Base-by-base conservation (phyloP, 2,888 invertebrate species). In the Penaeus monodon region DNA sequence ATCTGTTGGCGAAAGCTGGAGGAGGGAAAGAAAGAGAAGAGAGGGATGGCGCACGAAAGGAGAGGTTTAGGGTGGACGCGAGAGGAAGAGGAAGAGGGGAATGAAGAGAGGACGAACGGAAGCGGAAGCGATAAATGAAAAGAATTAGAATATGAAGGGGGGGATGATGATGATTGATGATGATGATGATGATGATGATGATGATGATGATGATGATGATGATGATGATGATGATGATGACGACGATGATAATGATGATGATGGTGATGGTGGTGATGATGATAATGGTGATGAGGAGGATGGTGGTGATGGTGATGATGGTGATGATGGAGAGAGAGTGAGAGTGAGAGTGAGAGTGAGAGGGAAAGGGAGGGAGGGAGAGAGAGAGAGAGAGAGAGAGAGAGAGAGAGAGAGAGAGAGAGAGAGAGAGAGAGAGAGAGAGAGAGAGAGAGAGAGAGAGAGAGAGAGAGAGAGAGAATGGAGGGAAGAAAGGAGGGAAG, bases 121-220 rank as follows among this genome's bases (percentile, higher is more conserved):
- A 68, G 68, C 3, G 68, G 68, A 22, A 22, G 22, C 10, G 70
- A 17, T 4, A 3, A 70, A 29, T 70, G 17, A 10, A 8, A 44
- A 44, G 1, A 6, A 10, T 6, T 10, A 44, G 3, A 44, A 44
- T 44, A 44, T 44, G 44, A 44, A 44, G 10, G 0, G 10, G 10
- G 10, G 44, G 44, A 44, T 68, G 22, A 8, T 68, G 68, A 68
- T 68, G 68, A 24, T n/a, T 70, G 70, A 24, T 70, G n/a, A 68
- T 68, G n/a, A 68, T 68, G 57, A 17, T 57, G 49, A 24, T 70
- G 70, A 24, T 70, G n/a, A 68, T 68, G n/a, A 68, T 68, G 57
- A 17, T 57, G 49, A 24, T 70, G 70, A 24, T 70, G n/a, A 68
- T 68, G n/a, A 68, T 68, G 57, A 17, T 57, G 49, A 24, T 70